Conservation (phyloP, 2,797 vertebrate species). For the Hemitrygon akajei region DNA sequence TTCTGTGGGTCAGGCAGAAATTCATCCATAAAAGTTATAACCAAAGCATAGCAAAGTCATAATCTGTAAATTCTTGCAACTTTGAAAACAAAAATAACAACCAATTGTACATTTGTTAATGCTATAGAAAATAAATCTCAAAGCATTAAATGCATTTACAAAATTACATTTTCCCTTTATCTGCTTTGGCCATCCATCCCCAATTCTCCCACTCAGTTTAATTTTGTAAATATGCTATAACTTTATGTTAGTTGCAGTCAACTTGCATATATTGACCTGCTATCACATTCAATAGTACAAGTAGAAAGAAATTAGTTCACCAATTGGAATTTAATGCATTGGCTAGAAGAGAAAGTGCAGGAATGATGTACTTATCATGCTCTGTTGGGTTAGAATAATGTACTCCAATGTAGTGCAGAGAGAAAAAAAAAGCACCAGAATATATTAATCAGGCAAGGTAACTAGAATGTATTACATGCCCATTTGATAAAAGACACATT, state of each 20-base stretch:
- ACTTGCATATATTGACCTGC: neutral
- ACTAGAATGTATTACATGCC: neutral
- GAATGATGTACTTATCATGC: neutral
- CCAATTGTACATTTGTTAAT: neutral
- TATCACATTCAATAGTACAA: neutral
- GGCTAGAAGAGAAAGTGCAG: neutral
- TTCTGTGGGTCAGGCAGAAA: neutral
- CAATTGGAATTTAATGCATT: neutral
- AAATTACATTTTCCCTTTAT: neutral
- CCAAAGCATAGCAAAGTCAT: neutral
- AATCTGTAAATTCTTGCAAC: too few relatives aligned
- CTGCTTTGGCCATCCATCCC: neutral
- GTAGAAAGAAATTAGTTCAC: slow-evolving; percentile 26
- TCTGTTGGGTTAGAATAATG: slow-evolving; percentile 17
- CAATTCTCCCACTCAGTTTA: slow-evolving; percentile 20
- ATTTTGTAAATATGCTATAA: neutral
- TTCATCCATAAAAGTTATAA: neutral
- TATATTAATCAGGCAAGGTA: slow-evolving; percentile 18
- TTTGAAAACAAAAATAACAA: neutral
- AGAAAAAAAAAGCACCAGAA: neutral
- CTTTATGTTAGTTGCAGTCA: neutral
- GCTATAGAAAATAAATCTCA: neutral
- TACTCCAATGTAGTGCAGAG: neutral
- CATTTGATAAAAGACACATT: slow-evolving; percentile 21
- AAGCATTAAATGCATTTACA: neutral